These are phyloP conservation scores for Scaptomyza parva DNA, from an alignment of 2,888 invertebrate genomes.

Conservation along the genomic window DNA sequence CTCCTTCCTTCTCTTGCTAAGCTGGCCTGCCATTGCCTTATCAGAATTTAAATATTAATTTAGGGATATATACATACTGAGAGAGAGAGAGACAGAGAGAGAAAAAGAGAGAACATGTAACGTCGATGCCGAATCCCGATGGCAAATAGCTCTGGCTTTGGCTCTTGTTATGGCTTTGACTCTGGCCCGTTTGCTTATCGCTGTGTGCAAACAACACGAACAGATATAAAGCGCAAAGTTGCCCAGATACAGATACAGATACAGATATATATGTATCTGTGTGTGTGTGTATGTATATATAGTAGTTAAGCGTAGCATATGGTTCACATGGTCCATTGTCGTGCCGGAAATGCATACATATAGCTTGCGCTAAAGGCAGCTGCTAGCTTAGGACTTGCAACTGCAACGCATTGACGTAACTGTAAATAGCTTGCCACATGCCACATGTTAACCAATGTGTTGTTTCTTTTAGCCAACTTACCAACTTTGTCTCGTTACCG, in stretches of 20 bases:
- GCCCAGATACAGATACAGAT: conserved; percentile 12
- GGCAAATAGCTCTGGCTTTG: conserved; percentile 16
- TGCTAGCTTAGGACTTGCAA: conserved; percentile 1
- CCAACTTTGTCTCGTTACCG: conserved; percentile 62
- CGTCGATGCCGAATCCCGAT: not conserved
- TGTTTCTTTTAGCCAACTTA: conserved; percentile 60
- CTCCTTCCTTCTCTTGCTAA: conserved; percentile 49
- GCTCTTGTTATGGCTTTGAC: conserved; percentile 10
- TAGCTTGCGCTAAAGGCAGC: conserved; percentile 5
- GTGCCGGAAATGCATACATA: conserved; percentile 10
- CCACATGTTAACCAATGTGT: conserved; percentile 34
- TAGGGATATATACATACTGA: conserved; percentile 54
- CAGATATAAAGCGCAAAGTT: conserved; percentile 35
- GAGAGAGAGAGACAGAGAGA: conserved; percentile 26
- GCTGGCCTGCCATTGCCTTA: conserved; percentile 51
- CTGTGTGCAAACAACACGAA: conserved; percentile 50
- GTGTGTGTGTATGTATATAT: not conserved
- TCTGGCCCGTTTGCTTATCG: conserved; percentile 56
- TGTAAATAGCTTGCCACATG: conserved; percentile 17
- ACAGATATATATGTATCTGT: not conserved
- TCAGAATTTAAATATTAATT: conserved; percentile 78
- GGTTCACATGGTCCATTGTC: conserved; percentile 23
- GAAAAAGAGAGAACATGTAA: conserved; percentile 13
- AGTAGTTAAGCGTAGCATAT: conserved; percentile 3
- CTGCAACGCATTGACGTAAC: conserved; percentile 5